These are phyloP conservation scores for Malthinus seriepunctatus DNA, from an alignment of 2,888 invertebrate genomes.

Conservation along the genomic window DNA sequence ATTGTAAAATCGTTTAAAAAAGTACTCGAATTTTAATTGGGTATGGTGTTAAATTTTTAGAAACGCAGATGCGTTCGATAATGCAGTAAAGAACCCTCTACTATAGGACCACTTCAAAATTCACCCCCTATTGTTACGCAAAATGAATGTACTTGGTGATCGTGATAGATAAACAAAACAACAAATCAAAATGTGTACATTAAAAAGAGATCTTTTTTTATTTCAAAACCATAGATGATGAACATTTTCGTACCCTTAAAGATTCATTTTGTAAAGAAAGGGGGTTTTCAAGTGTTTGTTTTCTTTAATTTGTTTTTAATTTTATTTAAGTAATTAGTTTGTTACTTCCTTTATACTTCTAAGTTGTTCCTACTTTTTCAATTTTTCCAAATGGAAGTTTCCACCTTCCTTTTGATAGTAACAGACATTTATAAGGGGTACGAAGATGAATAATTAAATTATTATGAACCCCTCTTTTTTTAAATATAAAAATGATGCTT, in stretches of 20 bases:
- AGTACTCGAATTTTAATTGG: constrained; percentile 15
- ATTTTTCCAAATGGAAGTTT: too few relatives aligned
- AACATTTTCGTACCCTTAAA: background rate
- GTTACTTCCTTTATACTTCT: too few relatives aligned
- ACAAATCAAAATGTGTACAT: constrained; percentile 33
- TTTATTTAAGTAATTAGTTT: background rate
- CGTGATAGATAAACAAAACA: constrained; percentile 40
- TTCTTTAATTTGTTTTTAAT: background rate
- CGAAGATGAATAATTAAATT: too few relatives aligned
- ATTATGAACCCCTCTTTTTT: too few relatives aligned
- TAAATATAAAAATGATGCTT: background rate
- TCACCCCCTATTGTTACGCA: constrained; percentile 33
- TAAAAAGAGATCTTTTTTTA: constrained; percentile 12
- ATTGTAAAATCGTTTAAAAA: constrained; percentile 3
- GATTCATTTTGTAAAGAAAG: background rate
- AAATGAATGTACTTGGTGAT: constrained; percentile 36
- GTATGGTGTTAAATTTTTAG: constrained; percentile 24
- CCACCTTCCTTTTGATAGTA: too few relatives aligned
- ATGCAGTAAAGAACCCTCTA: constrained; percentile 28
- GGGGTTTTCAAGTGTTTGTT: background rate
- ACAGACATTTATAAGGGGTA: too few relatives aligned
- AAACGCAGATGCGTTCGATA: constrained; percentile 31
- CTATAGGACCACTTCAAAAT: constrained; percentile 33
- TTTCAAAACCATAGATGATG: background rate
- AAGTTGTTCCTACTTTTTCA: too few relatives aligned